Percentiles rank a stretch among this genome's conserved stretches.
phyloP scores from a whole-genome alignment of 2,888 invertebrate genomes.

The Philonicus albiceps region DNA sequence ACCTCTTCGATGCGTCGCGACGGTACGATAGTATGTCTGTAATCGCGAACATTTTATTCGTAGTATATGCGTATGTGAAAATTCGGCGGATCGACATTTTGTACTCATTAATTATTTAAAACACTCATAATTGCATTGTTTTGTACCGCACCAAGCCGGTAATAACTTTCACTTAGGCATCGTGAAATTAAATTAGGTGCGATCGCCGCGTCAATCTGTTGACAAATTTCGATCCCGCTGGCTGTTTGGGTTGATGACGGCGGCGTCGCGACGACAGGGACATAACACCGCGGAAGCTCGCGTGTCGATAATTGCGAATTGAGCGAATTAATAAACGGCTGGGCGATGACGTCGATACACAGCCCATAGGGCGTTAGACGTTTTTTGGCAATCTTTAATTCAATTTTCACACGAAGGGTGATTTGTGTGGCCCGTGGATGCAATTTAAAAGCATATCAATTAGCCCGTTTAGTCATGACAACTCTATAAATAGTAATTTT shows the following conservation, averaged over 20 bases:
- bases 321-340: neutral
- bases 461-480: neutral
- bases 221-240: neutral
- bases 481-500: neutral
- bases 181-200: neutral
- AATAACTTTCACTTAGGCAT: constrained; percentile 22
- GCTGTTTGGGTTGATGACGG: neutral
- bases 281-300: neutral
- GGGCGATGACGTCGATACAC: neutral
- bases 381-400: neutral
- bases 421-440: neutral
- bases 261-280: neutral
- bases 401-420: neutral
- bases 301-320: neutral
- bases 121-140: constrained; percentile 32
- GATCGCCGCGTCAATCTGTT: neutral
- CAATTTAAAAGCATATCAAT: neutral
- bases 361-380: neutral
- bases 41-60: neutral
- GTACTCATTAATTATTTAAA: constrained; percentile 34
- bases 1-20: neutral
- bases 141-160: neutral
- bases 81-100: constrained; percentile 26
- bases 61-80: neutral
- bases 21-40: neutral